These are phyloP conservation scores for Trematocara variabile DNA, from an alignment of 2,113 vertebrate species.

Conservation along the genomic window DNA sequence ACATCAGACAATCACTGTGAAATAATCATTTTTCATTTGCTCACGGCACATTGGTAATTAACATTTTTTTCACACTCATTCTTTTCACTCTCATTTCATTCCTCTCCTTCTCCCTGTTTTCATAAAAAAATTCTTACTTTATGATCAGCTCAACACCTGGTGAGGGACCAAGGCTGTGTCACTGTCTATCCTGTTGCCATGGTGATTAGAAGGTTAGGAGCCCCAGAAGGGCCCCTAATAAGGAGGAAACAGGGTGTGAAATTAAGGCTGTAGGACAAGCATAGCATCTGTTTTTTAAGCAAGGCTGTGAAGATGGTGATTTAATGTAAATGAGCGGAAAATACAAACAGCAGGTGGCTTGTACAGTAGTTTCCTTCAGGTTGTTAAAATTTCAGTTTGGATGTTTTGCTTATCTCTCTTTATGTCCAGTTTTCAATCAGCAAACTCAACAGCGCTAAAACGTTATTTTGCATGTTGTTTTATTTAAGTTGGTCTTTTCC, in stretches of 20 bases:
- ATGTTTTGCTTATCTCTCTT: background rate
- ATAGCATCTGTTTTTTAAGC: conserved; percentile 61
- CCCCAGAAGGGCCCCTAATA: conserved; percentile 53
- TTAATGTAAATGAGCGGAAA: conserved; percentile 41
- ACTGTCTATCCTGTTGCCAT: conserved; percentile 59
- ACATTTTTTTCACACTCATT: conserved; percentile 30
- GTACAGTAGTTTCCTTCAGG: conserved; percentile 13
- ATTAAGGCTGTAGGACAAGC: conserved; percentile 65
- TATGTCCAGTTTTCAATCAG: background rate
- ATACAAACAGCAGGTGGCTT: conserved; percentile 33
- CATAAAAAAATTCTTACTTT: background rate
- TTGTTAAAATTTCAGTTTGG: background rate
- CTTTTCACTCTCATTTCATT: conserved; percentile 7
- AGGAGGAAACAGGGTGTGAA: conserved; percentile 63
- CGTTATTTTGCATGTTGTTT: background rate
- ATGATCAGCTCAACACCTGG: conserved; percentile 54
- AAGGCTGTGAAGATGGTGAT: conserved; percentile 13
- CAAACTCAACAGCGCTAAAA: background rate
- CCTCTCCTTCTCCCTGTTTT: background rate
- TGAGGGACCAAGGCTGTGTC: conserved; percentile 37
- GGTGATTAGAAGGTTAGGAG: conserved; percentile 56
- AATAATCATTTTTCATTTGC: conserved; percentile 71
- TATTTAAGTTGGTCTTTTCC: background rate
- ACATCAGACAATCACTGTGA: conserved; percentile 65
- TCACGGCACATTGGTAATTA: conserved; percentile 63